phyloP scores from a whole-genome alignment of 2,888 invertebrate species.

The Embidobia sp. region DNA sequence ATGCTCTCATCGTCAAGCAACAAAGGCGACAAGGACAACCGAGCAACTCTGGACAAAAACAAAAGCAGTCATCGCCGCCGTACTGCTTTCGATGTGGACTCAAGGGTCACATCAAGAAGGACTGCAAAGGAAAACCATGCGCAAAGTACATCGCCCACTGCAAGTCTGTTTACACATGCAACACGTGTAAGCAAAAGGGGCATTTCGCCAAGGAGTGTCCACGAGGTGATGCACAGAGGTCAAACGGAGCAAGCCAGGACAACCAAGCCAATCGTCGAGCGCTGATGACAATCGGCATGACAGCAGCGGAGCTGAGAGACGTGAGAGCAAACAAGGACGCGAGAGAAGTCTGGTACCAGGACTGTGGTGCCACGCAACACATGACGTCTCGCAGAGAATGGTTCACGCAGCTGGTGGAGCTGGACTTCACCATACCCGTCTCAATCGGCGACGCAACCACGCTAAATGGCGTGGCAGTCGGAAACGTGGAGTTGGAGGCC shows the following conservation, averaged over 20 bases:
- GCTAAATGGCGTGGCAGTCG: neutral
- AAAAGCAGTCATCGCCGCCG: neutral
- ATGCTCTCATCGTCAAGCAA: conserved; percentile 7
- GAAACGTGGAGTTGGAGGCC: neutral
- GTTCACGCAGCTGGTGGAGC: conserved; percentile 54
- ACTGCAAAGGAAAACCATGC: conserved; percentile 63
- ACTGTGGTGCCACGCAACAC: conserved; percentile 71
- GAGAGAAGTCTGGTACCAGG: conserved; percentile 66
- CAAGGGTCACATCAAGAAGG: conserved; percentile 65
- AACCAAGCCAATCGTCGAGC: conserved; percentile 39
- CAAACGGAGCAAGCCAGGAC: neutral
- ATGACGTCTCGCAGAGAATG: conserved; percentile 68
- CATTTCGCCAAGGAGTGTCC: conserved; percentile 69
- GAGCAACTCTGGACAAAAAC: conserved; percentile 6
- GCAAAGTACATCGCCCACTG: conserved; percentile 67
- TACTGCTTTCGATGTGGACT: conserved; percentile 50
- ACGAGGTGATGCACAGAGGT: conserved; percentile 58
- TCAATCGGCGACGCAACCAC: neutral
- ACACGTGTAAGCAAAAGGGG: conserved; percentile 68
- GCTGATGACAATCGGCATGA: conserved; percentile 59
- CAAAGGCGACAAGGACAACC: neutral
- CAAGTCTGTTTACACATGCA: conserved; percentile 69
- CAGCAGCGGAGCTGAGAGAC: conserved; percentile 49
- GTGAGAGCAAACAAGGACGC: conserved; percentile 26
- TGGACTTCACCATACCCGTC: neutral